These are phyloP conservation scores for Platalea minor DNA, from an alignment of 2,797 vertebrate genomes.

Conservation along the genomic window DNA sequence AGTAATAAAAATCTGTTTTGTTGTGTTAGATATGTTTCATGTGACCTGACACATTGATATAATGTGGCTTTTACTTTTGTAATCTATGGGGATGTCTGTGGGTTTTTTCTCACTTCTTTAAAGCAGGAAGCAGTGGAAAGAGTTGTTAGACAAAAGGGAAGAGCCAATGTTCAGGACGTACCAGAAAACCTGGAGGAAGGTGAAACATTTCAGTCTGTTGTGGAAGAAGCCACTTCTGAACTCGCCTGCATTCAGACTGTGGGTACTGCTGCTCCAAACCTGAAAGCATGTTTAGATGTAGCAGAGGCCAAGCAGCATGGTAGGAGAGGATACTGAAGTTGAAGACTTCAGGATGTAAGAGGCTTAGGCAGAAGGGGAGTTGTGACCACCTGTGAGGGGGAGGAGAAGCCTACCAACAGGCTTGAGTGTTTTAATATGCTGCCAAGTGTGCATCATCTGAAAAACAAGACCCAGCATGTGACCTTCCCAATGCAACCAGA, in stretches of 20 bases:
- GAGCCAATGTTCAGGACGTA: neutral
- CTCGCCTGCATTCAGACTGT: fast-evolving
- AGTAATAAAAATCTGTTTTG: neutral
- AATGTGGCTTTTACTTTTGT: neutral
- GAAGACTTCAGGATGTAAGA: neutral
- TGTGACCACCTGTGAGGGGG: neutral
- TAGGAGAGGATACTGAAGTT: neutral
- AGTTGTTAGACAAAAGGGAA: neutral
- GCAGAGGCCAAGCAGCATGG: neutral
- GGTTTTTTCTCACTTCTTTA: neutral
- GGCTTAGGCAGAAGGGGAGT: neutral
- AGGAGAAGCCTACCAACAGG: neutral
- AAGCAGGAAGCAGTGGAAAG: neutral
- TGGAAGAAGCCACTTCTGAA: neutral
- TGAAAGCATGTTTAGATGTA: neutral
- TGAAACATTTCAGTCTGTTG: neutral
- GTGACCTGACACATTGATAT: neutral
- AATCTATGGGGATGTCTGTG: neutral
- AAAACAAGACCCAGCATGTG: neutral
- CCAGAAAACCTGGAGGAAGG: neutral
- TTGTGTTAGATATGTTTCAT: neutral
- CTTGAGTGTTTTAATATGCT: neutral
- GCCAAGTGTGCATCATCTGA: neutral
- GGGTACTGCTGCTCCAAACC: neutral
- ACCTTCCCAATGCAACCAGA: neutral